phyloP scores from a whole-genome alignment of 2,888 invertebrate genomes.

The Andrena hattorfiana region DNA sequence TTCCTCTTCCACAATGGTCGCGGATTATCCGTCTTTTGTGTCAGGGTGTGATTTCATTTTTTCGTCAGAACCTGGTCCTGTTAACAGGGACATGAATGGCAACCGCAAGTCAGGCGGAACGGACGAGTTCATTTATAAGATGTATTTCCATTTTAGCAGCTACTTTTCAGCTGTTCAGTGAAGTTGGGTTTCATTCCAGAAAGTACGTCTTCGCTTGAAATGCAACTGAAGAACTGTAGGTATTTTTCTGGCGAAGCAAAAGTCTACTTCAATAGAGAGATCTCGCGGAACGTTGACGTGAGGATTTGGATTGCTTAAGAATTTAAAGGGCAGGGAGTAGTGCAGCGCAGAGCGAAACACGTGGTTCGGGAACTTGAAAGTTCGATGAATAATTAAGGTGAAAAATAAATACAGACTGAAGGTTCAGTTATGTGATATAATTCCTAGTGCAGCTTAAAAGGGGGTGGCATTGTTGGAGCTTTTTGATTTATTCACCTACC shows the following conservation, averaged over 20 bases:
- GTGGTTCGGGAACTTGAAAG: slow-evolving; percentile 15
- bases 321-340: no score
- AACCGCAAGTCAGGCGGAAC: neutral
- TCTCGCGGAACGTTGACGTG: neutral
- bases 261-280: neutral
- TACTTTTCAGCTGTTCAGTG: neutral
- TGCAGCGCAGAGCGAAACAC: no score
- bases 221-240: no score
- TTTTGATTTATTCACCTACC: neutral
- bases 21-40: slow-evolving; percentile 53
- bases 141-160: neutral
- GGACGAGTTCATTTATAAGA: slow-evolving; percentile 9
- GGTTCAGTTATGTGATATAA: slow-evolving; percentile 10
- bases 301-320: no score
- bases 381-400: slow-evolving; percentile 15
- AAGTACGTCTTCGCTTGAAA: neutral
- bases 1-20: slow-evolving; percentile 26
- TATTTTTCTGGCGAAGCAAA: neutral
- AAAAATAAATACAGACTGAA: neutral
- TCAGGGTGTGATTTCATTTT: slow-evolving; percentile 20
- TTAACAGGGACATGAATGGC: slow-evolving; percentile 31
- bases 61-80: slow-evolving; percentile 9
- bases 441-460: neutral
- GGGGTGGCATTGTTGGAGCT: neutral
- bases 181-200: neutral